Percentiles rank a stretch among this genome's conserved stretches.
phyloP scores from a whole-genome alignment of 2,888 invertebrate species.

The Blera fallax region DNA sequence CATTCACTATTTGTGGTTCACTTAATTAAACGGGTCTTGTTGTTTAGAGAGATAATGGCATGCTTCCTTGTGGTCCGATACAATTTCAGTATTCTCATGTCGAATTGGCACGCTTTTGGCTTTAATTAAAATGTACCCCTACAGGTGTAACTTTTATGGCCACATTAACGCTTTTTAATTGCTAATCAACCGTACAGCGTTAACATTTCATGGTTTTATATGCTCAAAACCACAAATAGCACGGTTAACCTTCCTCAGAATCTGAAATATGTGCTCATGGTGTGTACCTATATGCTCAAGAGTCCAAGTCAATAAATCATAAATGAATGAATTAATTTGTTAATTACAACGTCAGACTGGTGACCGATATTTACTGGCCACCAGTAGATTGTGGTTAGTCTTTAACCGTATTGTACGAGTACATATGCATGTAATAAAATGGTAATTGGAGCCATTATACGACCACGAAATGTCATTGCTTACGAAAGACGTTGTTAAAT shows the following conservation, averaged over 20 bases:
- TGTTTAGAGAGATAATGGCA: neutral
- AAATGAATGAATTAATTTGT: constrained; percentile 44
- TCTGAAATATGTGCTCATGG: constrained; percentile 41
- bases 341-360: constrained; percentile 20
- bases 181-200: constrained; percentile 11
- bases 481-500: too few species aligned
- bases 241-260: constrained; percentile 33
- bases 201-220: constrained; percentile 8
- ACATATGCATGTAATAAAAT: too few species aligned
- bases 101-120: neutral
- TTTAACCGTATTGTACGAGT: too few species aligned
- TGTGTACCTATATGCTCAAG: too few species aligned
- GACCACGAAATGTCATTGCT: too few species aligned
- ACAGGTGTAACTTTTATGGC: constrained; percentile 19
- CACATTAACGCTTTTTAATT: constrained; percentile 28
- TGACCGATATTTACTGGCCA: neutral
- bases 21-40: neutral
- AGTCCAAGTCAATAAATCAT: constrained; percentile 7
- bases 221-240: constrained; percentile 14
- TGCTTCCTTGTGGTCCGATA: neutral
- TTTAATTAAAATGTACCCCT: constrained; percentile 9
- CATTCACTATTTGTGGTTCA: neutral
- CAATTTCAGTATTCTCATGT: neutral
- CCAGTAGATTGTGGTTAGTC: too few species aligned
- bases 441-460: too few species aligned